Evolutionary conservation across 2,888 invertebrate genomes (phyloP).

Genomic region (Nasonovia ribisnigri): DNA sequence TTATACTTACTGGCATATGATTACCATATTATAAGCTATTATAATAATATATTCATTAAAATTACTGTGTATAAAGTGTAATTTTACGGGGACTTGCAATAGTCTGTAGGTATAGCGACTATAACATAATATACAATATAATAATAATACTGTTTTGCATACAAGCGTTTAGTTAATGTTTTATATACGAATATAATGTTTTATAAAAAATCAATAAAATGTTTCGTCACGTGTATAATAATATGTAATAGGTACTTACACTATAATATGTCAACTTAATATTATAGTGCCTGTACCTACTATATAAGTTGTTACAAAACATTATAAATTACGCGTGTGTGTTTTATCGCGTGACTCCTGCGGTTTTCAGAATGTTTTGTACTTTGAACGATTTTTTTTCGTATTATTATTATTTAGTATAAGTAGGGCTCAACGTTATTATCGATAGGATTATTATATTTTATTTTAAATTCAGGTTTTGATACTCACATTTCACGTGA

Average conservation of each 20-base stretch:
- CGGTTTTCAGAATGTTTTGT: background rate
- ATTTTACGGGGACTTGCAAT: background rate
- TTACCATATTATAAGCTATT: too few relatives aligned
- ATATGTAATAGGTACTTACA: background rate
- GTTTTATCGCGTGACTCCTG: background rate
- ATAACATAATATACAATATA: background rate
- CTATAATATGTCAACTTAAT: background rate
- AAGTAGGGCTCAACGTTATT: background rate
- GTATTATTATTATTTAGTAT: background rate
- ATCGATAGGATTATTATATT: background rate
- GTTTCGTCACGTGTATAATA: background rate
- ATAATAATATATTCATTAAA: background rate
- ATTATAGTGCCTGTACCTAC: too few relatives aligned
- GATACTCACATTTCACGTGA: background rate
- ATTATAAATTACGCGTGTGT: background rate
- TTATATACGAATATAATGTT: background rate
- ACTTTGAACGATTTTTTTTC: background rate
- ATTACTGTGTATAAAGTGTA: background rate
- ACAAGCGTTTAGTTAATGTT: background rate
- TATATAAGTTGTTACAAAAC: background rate
- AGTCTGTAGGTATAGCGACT: background rate
- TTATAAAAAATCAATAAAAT: background rate
- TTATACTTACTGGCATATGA: too few relatives aligned
- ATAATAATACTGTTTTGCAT: background rate
- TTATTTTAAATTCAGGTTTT: background rate